A percentile compares a stretch with the other conserved stretches of the same genome.
These are phyloP conservation scores for Crocodylus rhombifer DNA, from an alignment of 2,797 vertebrate genomes.

Conservation along the genomic window DNA sequence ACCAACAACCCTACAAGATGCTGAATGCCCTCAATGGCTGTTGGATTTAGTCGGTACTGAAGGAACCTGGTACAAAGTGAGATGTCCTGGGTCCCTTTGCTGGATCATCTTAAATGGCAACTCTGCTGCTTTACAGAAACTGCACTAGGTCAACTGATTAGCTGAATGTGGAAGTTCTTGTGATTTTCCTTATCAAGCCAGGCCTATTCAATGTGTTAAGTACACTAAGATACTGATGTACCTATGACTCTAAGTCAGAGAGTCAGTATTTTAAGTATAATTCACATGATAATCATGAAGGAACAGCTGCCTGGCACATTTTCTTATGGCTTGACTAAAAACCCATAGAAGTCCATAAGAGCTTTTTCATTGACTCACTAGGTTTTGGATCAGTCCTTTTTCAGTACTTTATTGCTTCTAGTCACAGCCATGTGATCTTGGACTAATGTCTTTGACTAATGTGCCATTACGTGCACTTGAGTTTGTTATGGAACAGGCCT, in stretches of 20 bases:
- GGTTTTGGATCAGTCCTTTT: neutral
- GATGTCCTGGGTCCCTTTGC: neutral
- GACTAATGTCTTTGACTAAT: neutral
- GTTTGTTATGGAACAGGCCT: neutral
- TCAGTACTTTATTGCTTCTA: neutral
- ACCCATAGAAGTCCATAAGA: neutral
- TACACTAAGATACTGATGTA: neutral
- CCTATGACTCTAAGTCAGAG: neutral
- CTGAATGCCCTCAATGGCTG: neutral
- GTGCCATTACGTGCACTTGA: neutral
- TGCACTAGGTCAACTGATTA: neutral
- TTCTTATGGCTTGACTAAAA: neutral
- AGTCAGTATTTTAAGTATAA: fast-evolving
- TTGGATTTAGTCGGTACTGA: neutral
- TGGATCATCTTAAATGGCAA: neutral
- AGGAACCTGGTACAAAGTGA: neutral
- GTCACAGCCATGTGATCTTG: neutral
- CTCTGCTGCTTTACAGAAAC: neutral
- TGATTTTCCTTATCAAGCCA: neutral
- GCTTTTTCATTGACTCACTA: neutral
- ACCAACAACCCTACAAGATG: no score
- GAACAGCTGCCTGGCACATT: neutral
- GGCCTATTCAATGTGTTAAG: neutral
- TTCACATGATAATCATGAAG: neutral
- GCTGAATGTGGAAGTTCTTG: fast-evolving